phyloP scores from a whole-genome alignment of 2,888 invertebrate species.

The Callyntrura sp. region DNA sequence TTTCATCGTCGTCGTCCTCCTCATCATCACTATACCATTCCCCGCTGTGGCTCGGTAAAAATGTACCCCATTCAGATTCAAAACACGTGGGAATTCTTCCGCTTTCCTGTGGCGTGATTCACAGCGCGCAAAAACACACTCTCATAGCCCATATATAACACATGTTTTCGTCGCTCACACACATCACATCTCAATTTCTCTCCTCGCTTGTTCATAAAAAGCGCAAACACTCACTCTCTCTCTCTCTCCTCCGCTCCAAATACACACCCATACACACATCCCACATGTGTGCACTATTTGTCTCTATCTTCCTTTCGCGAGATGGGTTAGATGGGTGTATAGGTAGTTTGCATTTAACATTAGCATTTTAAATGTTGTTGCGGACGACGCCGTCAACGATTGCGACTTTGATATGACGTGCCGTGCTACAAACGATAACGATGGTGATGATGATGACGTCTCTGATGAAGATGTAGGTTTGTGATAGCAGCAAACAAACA shows the following conservation, averaged over 20 bases:
- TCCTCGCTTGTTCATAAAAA: no score
- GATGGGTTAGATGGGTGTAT: no score
- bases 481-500: not conserved
- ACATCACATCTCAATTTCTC: not conserved
- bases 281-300: not conserved
- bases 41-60: no score
- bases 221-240: no score
- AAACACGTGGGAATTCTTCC: constrained; percentile 20
- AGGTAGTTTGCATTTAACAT: no score
- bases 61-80: not conserved
- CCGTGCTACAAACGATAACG: no score
- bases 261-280: not conserved
- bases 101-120: not conserved
- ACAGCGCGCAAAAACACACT: not conserved
- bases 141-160: not conserved
- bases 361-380: no score
- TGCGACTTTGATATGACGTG: no score
- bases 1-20: not conserved
- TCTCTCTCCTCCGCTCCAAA: no score
- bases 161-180: not conserved
- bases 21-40: not conserved
- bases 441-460: no score
- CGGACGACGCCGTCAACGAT: not conserved
- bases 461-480: not conserved
- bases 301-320: not conserved